Conservation (phyloP, 53 echinoderm and acorn worm species). For the Echinarachnius parma region DNA sequence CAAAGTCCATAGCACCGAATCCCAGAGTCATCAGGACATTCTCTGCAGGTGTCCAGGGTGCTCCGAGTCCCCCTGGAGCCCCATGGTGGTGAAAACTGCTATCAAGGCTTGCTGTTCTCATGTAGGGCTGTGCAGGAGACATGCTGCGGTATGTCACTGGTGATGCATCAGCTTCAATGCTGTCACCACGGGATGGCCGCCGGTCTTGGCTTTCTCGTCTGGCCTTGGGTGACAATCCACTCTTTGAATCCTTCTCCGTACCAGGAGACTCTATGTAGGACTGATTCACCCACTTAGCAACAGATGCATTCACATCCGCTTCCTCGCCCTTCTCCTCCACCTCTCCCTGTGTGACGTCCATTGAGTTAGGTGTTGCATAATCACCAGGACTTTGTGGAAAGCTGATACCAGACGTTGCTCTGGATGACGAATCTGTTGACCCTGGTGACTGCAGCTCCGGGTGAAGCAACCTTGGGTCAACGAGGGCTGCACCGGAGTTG, state of each 20-base stretch:
- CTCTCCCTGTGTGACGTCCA: constrained; percentile 31
- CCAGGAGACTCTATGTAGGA: constrained; percentile 37
- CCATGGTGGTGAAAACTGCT: constrained; percentile 41
- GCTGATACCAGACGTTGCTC: constrained; percentile 40
- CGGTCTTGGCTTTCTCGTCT: neutral
- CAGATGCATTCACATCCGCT: constrained; percentile 58
- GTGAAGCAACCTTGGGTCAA: constrained; percentile 21
- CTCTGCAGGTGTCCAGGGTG: constrained; percentile 76
- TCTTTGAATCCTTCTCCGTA: constrained; percentile 4
- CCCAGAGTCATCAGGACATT: constrained; percentile 83
- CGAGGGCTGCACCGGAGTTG: neutral
- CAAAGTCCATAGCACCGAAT: constrained; percentile 76
- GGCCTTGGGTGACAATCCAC: constrained; percentile 14
- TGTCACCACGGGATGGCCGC: neutral
- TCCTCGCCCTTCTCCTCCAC: constrained; percentile 24
- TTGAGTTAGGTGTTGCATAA: constrained; percentile 23
- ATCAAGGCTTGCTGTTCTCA: constrained; percentile 77
- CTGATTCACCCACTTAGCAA: constrained; percentile 88
- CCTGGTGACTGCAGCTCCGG: constrained; percentile 36
- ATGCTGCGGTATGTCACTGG: constrained; percentile 43
- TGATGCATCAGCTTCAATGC: constrained; percentile 35
- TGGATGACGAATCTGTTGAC: constrained; percentile 48
- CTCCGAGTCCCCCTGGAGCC: constrained; percentile 34
- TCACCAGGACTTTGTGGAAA: constrained; percentile 41
- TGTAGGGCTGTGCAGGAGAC: constrained; percentile 46